Evolutionary conservation across 1,140 invertebrate species (phyloP).

Genomic region (Eriocheir sinensis): DNA sequence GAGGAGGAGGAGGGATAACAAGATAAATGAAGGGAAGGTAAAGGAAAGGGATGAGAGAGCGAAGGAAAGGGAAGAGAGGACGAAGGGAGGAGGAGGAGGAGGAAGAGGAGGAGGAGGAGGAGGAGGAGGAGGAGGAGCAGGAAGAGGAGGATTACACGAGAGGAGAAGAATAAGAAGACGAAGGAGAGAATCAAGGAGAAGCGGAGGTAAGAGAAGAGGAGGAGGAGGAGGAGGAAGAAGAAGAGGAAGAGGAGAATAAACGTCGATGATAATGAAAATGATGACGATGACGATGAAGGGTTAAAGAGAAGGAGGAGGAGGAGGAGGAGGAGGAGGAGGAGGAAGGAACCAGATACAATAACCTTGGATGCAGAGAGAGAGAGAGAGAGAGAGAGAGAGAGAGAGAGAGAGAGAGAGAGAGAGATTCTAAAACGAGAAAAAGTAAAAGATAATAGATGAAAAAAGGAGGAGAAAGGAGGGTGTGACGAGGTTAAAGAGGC

Average conservation of each 20-base stretch:
- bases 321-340: not conserved
- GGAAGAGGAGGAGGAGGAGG: conserved; percentile 7
- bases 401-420: no score
- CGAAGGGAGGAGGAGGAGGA: not conserved
- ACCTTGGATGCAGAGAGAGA: no score
- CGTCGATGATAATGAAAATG: no score
- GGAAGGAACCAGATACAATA: no score
- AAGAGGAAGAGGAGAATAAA: no score
- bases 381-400: no score
- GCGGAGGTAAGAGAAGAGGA: not conserved
- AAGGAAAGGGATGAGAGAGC: not conserved
- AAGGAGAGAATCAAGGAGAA: not conserved
- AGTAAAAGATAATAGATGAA: no score
- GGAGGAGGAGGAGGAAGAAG: conserved; percentile 12
- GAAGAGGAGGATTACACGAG: not conserved
- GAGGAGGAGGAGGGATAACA: not conserved
- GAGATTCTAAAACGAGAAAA: no score
- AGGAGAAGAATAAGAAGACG: not conserved
- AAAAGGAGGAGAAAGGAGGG: not conserved
- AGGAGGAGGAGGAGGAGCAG: not conserved
- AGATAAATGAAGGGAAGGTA: not conserved
- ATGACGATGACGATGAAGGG: no score
- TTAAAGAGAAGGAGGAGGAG: not conserved
- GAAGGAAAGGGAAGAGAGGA: not conserved
- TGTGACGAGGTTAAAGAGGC: not conserved